Evolutionary conservation across 2,888 invertebrate species (phyloP), one percentile per base, ranked within the genome.

Genomic region (Callyntrura guangdongensis): DNA sequence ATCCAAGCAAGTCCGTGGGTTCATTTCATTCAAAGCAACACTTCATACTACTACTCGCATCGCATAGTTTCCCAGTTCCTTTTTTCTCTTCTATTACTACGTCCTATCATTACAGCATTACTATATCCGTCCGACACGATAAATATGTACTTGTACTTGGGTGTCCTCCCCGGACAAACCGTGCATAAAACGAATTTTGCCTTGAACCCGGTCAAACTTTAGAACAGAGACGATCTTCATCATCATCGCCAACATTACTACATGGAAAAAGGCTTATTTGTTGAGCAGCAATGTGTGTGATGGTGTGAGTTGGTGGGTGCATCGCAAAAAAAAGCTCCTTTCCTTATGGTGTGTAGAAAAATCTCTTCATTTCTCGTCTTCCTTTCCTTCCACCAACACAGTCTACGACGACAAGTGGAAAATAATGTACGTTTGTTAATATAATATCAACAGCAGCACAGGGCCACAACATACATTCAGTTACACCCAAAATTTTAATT

Each of bases 141-240:
- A 64, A 83, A 47, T 20, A 83, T 83, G 53, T 85, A 85, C 17
- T n/a, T 74, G 56, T 74, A 25, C 45, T 64, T 45, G 27, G 56
- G 56, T 74, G 49, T 74, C 61, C 74, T 88, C 69, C 83, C 84
- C 89, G 83, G 83, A 84, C 83, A 77, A 89, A 81, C 64, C 53
- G 27, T 89, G 22, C 84, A 84, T 89, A 89, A 79, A 86, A 64
- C 87, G 72, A 67, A 79, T 59, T 84, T 89, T 36, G 89, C 89
- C 89, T 89, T 89, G 89, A 89, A 89, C 89, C 89, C 89, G 89
- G 89, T 89, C 89, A 89, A 89, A 89, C 83, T 84, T 59, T 53
- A 53, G 49, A 83, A 83, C 22, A 72, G 88, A 72, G 27, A 53
- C 14, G 64, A 64, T 25, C 12, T 64, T 77, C 56, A 79, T 56